A percentile compares a stretch with the other conserved stretches of the same genome.
These are phyloP conservation scores for Serripes groenlandicus DNA, from an alignment of 2,888 invertebrate species.

Conservation along the genomic window DNA sequence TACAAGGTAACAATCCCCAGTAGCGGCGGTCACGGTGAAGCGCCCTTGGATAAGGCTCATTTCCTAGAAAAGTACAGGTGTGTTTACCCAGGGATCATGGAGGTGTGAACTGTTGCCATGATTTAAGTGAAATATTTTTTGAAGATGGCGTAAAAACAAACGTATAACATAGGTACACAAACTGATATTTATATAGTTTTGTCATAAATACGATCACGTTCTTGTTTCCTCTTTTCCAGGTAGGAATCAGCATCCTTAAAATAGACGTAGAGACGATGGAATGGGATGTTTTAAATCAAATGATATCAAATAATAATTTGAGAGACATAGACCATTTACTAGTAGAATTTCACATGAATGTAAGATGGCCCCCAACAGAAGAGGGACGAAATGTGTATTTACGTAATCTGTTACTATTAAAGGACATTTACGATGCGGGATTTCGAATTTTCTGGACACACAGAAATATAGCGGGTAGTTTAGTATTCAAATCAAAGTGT, in stretches of 20 bases:
- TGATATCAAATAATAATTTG: slow-evolving; percentile 58
- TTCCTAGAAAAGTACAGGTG: too few relatives aligned
- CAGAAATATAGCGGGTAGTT: slow-evolving; percentile 68
- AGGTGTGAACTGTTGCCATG: too few relatives aligned
- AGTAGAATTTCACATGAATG: slow-evolving; percentile 71
- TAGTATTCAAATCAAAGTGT: slow-evolving; percentile 49
- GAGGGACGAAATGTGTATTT: slow-evolving; percentile 56
- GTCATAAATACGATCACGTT: too few relatives aligned
- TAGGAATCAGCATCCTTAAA: slow-evolving; percentile 65
- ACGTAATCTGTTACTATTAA: slow-evolving; percentile 64
- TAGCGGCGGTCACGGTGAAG: too few relatives aligned
- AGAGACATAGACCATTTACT: slow-evolving; percentile 62
- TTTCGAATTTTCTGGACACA: slow-evolving; percentile 75
- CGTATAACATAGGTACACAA: too few relatives aligned
- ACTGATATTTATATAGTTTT: too few relatives aligned
- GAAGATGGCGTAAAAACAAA: too few relatives aligned
- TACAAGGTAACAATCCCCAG: too few relatives aligned
- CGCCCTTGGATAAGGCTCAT: too few relatives aligned
- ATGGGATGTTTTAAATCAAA: slow-evolving; percentile 69
- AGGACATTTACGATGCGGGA: slow-evolving; percentile 66
- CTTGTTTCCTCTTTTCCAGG: too few relatives aligned
- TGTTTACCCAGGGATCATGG: too few relatives aligned
- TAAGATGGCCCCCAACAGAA: slow-evolving; percentile 66
- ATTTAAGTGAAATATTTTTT: too few relatives aligned
- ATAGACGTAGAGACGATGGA: slow-evolving; percentile 77